phyloP scores from a whole-genome alignment of 2,888 invertebrate species.

The Cheilosia variabilis region DNA sequence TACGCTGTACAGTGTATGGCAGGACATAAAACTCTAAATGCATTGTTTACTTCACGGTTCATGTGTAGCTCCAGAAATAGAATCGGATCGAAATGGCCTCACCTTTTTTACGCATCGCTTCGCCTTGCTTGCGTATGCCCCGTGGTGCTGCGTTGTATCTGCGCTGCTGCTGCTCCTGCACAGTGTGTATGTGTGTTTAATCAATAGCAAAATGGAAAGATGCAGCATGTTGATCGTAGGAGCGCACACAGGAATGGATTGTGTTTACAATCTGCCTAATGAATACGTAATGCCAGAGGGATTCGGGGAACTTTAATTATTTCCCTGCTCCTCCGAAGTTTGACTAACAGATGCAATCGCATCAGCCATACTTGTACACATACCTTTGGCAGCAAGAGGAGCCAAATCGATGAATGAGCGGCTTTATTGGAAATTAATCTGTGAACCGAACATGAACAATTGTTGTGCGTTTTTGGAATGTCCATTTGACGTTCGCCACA shows the following conservation, averaged over 20 bases:
- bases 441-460: too few species aligned
- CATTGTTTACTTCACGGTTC: constrained; percentile 73
- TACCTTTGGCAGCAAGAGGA: neutral
- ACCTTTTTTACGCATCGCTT: constrained; percentile 70
- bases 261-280: constrained; percentile 65
- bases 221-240: constrained; percentile 37
- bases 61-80: constrained; percentile 65
- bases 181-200: constrained; percentile 39
- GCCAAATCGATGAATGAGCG: neutral
- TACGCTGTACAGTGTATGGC: constrained; percentile 7
- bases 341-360: constrained; percentile 15
- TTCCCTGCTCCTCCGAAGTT: constrained; percentile 25
- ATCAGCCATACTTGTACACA: neutral
- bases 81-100: constrained; percentile 62
- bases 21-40: constrained; percentile 57
- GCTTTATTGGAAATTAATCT: neutral
- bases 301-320: constrained; percentile 45
- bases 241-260: constrained; percentile 23
- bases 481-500: too few species aligned
- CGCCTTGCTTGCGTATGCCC: constrained; percentile 40
- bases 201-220: constrained; percentile 43
- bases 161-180: neutral
- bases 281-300: constrained; percentile 55
- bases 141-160: constrained; percentile 17
- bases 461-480: too few species aligned